Evolutionary conservation across 2,113 vertebrate genomes (phyloP).

Genomic region (Mellivora capensis): DNA sequence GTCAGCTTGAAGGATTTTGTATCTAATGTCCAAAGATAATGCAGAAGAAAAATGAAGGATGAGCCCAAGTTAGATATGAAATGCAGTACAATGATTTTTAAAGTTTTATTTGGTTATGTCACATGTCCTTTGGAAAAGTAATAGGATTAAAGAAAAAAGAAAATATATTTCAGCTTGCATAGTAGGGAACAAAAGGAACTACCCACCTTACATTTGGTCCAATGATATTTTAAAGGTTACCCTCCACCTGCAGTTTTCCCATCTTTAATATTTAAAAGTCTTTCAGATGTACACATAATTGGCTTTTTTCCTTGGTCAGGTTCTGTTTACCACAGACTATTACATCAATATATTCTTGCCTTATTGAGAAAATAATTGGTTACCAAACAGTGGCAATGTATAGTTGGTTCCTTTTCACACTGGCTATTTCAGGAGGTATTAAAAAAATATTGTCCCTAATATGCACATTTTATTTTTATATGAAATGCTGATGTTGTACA

Average conservation of each 20-base stretch:
- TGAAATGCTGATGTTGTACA: neutral
- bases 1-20: neutral
- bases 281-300: neutral
- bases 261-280: neutral
- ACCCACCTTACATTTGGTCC: neutral
- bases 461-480: neutral
- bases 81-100: neutral
- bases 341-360: neutral
- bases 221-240: neutral
- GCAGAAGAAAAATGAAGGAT: neutral
- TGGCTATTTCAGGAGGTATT: neutral
- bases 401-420: neutral
- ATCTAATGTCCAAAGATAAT: neutral
- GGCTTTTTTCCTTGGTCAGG: neutral
- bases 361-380: neutral
- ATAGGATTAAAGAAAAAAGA: neutral
- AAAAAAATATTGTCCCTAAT: slow-evolving; percentile 7
- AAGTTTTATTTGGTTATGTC: neutral
- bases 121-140: neutral
- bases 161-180: neutral
- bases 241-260: neutral
- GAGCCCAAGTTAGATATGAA: neutral
- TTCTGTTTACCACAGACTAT: neutral
- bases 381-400: neutral
- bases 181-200: neutral